Evolutionary conservation across 2,797 vertebrate species (phyloP), one percentile per base, ranked within the genome.

Genomic region (Falco concolor): DNA sequence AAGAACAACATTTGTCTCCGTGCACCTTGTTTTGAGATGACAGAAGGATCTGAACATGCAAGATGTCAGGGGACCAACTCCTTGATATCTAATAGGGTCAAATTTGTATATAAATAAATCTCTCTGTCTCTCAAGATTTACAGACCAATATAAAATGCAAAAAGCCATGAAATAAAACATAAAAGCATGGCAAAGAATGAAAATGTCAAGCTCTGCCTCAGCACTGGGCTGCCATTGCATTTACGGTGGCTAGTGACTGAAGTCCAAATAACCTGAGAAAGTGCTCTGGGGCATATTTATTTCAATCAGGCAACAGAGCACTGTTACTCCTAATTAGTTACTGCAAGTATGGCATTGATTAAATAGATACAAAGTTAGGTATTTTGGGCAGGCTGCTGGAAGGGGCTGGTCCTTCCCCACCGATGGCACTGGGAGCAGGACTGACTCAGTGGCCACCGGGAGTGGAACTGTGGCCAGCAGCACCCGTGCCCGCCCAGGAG

Each of bases 131-230:
- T 56, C 40, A 64, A 52, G 38, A 74, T 80, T 65, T 83, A 70
- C 21, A 81, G 84, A 73, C 54, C 69, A 75, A 80, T 42, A 72
- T 8, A 81, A 85, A 78, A 84, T 38, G 53, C 47, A 87, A 83
- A 93, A 89, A 80, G 65, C 57, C 47, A 45, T 32, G 24, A 92
- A 93, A 83, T 78, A 28, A 61, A 83, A 69, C 45, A 60, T 20
- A 57, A 75, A 70, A 70, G 49, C 10, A 9, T 10, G 14, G 0
- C 13, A 56, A 87, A 93, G 78, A 83, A 85, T 19, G 64, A 85
- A 84, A 92, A 90, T 3, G 20, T 19, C 34, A 60, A 63, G 50
- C 76, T 80, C 25, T 89, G 64, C 75, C 57, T 63, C 60, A 25
- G 3, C 4, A 17, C 84, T 44, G 60, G 59, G 21, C 50, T 28